Base-by-base conservation (phyloP, 2,797 vertebrate genomes). In the Lacerta agilis region DNA sequence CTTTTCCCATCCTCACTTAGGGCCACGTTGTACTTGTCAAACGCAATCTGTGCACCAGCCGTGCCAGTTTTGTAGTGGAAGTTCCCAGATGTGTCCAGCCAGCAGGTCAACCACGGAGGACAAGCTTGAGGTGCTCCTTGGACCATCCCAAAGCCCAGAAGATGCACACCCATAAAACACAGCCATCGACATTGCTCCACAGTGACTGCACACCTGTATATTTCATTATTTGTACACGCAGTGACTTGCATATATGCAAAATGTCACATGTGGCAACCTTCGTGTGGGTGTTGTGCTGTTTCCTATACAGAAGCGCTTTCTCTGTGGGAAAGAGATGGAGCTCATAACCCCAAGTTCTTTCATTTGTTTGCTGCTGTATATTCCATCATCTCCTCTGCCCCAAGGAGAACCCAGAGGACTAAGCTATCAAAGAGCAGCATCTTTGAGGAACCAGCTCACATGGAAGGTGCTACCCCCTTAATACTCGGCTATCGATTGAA, bases 401-500 rank as follows among this genome's bases (percentile, higher is more conserved):
- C 66, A 15, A 55, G 11, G 49, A 55, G 49, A 55, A 49, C 13
- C 33, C 8, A 13, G 36, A 55, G 5, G 10, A 27, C 20, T 17
- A 36, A 6, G 6, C 15, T n/a, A 17, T 71, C 41, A 33, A 69
- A 41, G 7, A 27, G 71, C 3, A 2, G 3, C 3, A 6, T 8
- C 73, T 78, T 77, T 8, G 27, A 66, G 27, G 17, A 45, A 49
- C 13, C 8, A 23, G 11, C 8, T 23, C 18, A 7, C 79, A 64
- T 25, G 33, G 79, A 38, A 80, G 18, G 18, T 87, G 91, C 85
- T 80, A 2, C 0, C 82, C 86, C 88, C 93, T 92, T 89, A 90
- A 41, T 49, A 41, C 84, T 1, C 29, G 3, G 7, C 78, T 90
- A 86, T 86, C 87, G 86, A 66, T 87, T 86, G 91, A 94, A 90